These are phyloP conservation scores for Syngnathus scovelli DNA, from an alignment of 2,113 vertebrate genomes.

Conservation along the genomic window DNA sequence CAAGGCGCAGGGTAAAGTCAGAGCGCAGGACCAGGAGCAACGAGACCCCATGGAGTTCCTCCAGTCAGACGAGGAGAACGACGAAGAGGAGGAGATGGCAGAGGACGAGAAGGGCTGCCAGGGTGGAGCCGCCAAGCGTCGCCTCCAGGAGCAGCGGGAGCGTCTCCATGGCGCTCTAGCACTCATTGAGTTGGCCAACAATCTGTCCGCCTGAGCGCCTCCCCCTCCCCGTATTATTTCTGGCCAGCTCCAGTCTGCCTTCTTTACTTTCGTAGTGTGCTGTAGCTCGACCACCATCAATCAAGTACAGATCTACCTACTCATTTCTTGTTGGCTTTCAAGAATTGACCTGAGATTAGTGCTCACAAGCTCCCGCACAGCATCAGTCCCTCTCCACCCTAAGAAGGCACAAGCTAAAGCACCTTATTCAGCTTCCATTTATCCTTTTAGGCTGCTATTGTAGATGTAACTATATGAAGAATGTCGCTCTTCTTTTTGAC, in stretches of 20 bases:
- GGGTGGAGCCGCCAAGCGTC: conserved; percentile 73
- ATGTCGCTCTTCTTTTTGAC: conserved; percentile 75
- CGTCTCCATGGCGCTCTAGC: conserved; percentile 92
- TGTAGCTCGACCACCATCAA: conserved; percentile 41
- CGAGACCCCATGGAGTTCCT: conserved; percentile 91
- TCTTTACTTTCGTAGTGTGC: conserved; percentile 44
- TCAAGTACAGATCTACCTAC: conserved; percentile 46
- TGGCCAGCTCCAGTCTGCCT: conserved; percentile 35
- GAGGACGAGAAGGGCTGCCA: conserved; percentile 67
- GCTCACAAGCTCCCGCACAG: conserved; percentile 18
- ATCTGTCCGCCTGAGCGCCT: conserved; percentile 78
- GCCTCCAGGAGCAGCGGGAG: conserved; percentile 91
- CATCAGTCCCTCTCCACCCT: conserved; percentile 31
- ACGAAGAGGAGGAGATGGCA: conserved; percentile 72
- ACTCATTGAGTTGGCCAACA: conserved; percentile 96
- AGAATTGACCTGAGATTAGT: conserved; percentile 44
- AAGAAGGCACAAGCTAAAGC: conserved; percentile 88
- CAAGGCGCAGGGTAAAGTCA: conserved; percentile 77
- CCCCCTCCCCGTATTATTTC: conserved; percentile 30
- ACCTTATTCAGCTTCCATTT: conserved; percentile 91
- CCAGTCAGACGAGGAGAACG: conserved; percentile 87
- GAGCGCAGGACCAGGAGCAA: conserved; percentile 85
- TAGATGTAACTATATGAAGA: conserved; percentile 93
- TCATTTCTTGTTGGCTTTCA: conserved; percentile 26
- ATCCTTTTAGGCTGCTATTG: conserved; percentile 92